phyloP scores from a whole-genome alignment of 2,888 invertebrate genomes.

The Shargacucullia verbasci region DNA sequence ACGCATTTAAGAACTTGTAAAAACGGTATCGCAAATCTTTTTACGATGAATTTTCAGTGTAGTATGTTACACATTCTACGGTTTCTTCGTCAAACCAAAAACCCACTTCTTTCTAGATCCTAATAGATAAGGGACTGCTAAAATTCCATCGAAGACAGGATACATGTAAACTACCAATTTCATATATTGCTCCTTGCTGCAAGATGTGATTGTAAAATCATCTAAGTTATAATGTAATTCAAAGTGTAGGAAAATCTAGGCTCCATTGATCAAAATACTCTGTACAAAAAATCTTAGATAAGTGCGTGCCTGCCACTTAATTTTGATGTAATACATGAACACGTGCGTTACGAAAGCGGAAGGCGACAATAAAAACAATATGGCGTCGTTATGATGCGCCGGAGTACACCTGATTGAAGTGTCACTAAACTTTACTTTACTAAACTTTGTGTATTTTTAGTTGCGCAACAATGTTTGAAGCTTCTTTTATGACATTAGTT shows the following conservation, averaged over 20 bases:
- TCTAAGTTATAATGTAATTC: too few species aligned
- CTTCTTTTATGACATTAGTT: background rate
- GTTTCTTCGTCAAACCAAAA: too few species aligned
- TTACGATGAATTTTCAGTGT: too few species aligned
- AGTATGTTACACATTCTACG: too few species aligned
- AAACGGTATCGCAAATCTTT: too few species aligned
- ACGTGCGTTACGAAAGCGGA: slow-evolving; percentile 74
- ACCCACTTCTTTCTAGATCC: too few species aligned
- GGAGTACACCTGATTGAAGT: slow-evolving; percentile 66
- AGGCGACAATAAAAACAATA: slow-evolving; percentile 71
- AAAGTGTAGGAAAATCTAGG: background rate
- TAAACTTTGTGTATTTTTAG: slow-evolving; percentile 53
- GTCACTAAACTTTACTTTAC: slow-evolving; percentile 63
- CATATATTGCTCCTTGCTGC: too few species aligned
- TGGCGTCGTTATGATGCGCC: slow-evolving; percentile 67
- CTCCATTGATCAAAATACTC: slow-evolving; percentile 21
- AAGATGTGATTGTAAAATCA: too few species aligned
- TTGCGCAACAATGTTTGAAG: slow-evolving; percentile 34
- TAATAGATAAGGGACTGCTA: too few species aligned
- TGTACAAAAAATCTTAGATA: slow-evolving; percentile 25
- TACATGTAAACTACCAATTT: too few species aligned
- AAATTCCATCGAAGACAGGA: too few species aligned
- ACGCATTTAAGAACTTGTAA: too few species aligned
- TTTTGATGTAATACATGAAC: slow-evolving; percentile 58
- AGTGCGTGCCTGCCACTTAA: slow-evolving; percentile 46